Percentiles rank a stretch among this genome's conserved stretches.
phyloP scores from a whole-genome alignment of 2,113 vertebrate species.

The Hippotragus niger region DNA sequence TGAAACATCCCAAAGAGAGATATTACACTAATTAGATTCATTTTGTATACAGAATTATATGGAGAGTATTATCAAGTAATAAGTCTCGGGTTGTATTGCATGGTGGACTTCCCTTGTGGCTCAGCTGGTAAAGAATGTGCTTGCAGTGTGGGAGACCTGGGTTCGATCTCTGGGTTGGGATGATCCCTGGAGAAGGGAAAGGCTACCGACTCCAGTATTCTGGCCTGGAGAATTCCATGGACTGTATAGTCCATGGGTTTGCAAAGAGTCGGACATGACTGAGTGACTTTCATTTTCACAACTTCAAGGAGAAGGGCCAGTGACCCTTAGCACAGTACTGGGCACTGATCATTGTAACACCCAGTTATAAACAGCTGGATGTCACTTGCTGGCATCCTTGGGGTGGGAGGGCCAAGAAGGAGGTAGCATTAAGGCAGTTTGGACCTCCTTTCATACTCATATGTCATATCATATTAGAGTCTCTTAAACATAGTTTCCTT shows the following conservation, averaged over 20 bases:
- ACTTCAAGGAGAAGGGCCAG: neutral
- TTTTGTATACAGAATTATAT: neutral
- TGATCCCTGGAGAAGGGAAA: neutral
- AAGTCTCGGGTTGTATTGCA: neutral
- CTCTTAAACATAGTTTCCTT: neutral
- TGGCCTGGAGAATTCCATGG: neutral
- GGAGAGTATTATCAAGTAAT: neutral
- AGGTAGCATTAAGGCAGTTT: neutral
- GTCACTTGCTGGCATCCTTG: neutral
- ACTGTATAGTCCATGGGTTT: neutral
- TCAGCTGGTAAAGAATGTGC: neutral
- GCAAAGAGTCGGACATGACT: neutral
- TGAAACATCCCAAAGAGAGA: neutral
- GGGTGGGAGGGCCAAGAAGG: neutral
- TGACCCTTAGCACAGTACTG: neutral
- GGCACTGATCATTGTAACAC: neutral
- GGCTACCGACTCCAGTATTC: neutral
- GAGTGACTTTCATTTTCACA: neutral
- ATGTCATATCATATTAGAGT: neutral
- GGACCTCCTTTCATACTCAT: neutral
- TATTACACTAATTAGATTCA: neutral
- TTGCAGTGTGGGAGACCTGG: neutral
- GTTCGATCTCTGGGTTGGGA: neutral
- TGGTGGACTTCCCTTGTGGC: neutral
- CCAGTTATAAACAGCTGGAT: neutral